Evolutionary conservation across 2,113 vertebrate species (phyloP).

Genomic region (Lagopus leucura): DNA sequence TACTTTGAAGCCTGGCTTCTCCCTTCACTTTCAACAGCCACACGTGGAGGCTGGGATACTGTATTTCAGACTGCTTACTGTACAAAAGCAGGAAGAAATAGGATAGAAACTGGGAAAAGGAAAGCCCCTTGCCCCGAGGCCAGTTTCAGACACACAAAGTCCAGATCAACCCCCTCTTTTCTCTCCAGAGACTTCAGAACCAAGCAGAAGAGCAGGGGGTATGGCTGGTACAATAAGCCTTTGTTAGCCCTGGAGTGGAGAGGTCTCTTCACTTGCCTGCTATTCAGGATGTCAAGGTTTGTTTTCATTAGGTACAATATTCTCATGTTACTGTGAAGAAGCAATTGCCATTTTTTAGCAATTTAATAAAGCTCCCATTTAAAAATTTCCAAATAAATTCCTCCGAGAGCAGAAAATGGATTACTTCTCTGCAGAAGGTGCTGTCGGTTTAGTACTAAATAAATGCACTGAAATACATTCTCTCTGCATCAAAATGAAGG

Average conservation of each 20-base stretch:
- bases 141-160: neutral
- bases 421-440: neutral
- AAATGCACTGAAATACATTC: neutral
- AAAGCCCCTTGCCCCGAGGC: neutral
- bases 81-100: neutral
- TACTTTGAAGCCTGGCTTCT: neutral
- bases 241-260: neutral
- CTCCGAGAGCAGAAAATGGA: neutral
- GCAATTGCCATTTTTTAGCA: neutral
- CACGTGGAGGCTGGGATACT: neutral
- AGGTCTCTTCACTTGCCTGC: neutral
- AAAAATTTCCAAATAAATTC: constrained; percentile 2
- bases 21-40: neutral
- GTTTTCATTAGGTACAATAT: neutral
- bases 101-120: neutral
- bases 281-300: neutral
- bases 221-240: neutral
- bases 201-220: neutral
- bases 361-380: neutral
- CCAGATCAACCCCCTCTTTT: neutral
- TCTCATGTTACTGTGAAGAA: neutral
- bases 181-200: neutral
- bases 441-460: neutral
- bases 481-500: neutral
- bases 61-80: neutral